Evolutionary conservation across 2,113 vertebrate species (phyloP), one percentile per base, ranked within the genome.

Genomic region (Solea senegalensis): DNA sequence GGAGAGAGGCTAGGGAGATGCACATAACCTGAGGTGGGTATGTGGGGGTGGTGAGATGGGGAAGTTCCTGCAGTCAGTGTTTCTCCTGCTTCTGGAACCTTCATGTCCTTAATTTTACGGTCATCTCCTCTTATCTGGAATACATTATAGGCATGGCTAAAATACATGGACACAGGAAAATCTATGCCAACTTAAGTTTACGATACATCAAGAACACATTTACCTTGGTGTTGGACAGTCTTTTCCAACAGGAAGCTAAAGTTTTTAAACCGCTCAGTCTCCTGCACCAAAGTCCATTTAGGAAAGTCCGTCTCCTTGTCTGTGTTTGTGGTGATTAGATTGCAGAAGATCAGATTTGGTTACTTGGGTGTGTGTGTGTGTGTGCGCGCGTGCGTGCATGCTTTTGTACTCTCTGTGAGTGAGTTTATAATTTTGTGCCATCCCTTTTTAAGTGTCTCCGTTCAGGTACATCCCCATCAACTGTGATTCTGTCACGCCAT

Each of bases 21-120:
- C 49, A 64, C 61, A 73, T 65, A 26, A 58, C 79, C 82, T 8
- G 61, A 46, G 77, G 72, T 70, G 72, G 51, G 45, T 59, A 43
- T 15, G 72, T 74, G 45, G 11, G 85, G 76, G 76, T 11, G 64
- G 56, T 15, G 26, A 3, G 39, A 70, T 52, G 58, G 65, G 86
- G 88, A 75, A 70, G 71, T 81, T 86, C 83, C 76, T 56, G 69
- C 13, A 44, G 68, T 75, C 39, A 34, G 41, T 59, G 50, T 69
- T 76, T 26, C 58, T 46, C 69, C 65, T 49, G 13, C 69, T 50
- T 16, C 80, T 65, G 9, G 7, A 45, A 87, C 81, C 51, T 69
- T 10, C 12, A 8, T 63, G 12, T 58, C 28, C 58, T 72, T 60
- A 59, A 61, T 55, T 45, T 45, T 58, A 62, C 49, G 27, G 28